Evolutionary conservation across 2,113 vertebrate genomes (phyloP), one percentile per base, ranked within the genome.

Genomic region (Galemys pyrenaicus): DNA sequence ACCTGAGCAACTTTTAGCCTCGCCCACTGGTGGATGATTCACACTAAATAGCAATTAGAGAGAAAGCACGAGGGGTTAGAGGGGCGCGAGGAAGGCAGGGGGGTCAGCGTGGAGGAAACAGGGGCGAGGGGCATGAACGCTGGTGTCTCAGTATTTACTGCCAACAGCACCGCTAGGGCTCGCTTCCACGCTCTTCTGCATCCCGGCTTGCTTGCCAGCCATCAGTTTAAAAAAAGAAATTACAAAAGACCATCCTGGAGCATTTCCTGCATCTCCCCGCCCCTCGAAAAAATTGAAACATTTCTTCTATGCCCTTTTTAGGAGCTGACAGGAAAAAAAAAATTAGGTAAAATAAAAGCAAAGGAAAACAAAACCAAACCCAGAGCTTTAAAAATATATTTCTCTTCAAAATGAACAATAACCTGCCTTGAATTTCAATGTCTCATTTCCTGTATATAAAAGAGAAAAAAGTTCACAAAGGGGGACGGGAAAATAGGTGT

Each of bases 1-100:
- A 89, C 97, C 96, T 75, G 97, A 86, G 92, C 97, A 96, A 81
- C 87, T 91, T 92, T 97, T n/a, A 96, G 97, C 70, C 94, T 73
- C 41, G 41, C 70, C 89, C 46, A 24, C 65, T 4, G 96, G 46
- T 28, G 73, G 87, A 81, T 24, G 84, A 28, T 96, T 84, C 95
- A 39, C 92, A 49, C 97, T 97, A 94, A 54, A 94, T 4, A 80
- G 89, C 86, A 96, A 96, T 58, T 67, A 88, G 87, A 97, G 83
- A 97, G 56, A 92, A 30, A 85, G 94, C 64, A 92, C 3, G 5
- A 35, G 44, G 39, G 16, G 71, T 97, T 84, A 96, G 92, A 62
- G 51, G 15, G 22, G 26, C 1, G 1, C 17, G 35, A 5, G 19
- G 41, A 54, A 13, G 19, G 35, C 11, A 39, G 11, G 7, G 2